Evolutionary conservation across 2,797 vertebrate species (phyloP), one percentile per base, ranked within the genome.

Genomic region (Lophotriccus pileatus): DNA sequence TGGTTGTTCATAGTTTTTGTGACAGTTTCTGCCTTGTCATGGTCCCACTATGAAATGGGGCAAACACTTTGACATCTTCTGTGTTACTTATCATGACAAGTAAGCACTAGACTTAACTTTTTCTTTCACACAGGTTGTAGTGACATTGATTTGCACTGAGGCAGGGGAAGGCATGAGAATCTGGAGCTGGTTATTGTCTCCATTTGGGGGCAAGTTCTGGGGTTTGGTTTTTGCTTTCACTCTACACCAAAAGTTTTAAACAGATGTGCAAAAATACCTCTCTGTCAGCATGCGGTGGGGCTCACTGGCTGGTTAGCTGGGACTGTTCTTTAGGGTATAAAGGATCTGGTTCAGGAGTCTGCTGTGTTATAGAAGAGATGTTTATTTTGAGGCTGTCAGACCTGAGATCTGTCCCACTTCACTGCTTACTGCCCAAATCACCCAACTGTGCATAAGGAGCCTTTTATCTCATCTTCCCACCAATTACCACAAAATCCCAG

Each of bases 361-460:
- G 1, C 11, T 70, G 32, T 34, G 13, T 36, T 66, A 6, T 20
- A 32, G 49, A 64, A 74, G 24, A 75, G 14, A 20, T 46, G 14
- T 24, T 72, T 52, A 52, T 52, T 84, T 84, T 58, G 43, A 84
- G 74, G 25, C 43, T 73, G 52, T 6, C 17, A 62, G 41, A 53
- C 19, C 32, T 49, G 52, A 63, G 28, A 55, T n/a, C 25, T 47
- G 43, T 82, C 34, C 32, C 32, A 24, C 16, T 72, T 87, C 74
- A 78, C 18, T 4, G 3, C 37, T 64, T 28, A 37, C 23, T 82
- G 34, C 41, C 30, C 18, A 14, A 18, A 63, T 37, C 14, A 85
- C 25, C 16, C 28, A 75, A 1, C 23, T 34, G 46, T 36, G 27
- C 58, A 47, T 0, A 0, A 70, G n/a, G 6, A 81, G 4, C 1